Percentiles rank a stretch among this genome's conserved stretches.
phyloP scores from a whole-genome alignment of 2,797 vertebrate genomes.

The Trachops cirrhosus region DNA sequence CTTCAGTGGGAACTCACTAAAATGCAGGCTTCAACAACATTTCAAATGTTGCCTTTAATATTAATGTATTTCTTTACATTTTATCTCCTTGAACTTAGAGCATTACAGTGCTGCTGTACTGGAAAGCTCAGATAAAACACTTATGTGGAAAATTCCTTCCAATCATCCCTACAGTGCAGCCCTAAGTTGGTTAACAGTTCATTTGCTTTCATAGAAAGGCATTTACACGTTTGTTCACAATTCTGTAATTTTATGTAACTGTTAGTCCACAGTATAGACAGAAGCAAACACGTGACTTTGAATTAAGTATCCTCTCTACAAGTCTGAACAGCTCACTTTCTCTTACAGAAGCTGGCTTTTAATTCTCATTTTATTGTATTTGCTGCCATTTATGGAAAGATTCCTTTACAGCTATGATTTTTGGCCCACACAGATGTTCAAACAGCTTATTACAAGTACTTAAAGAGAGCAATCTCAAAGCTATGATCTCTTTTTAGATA shows the following conservation, averaged over 20 bases:
- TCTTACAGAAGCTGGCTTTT: slow-evolving; percentile 77
- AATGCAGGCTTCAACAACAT: neutral
- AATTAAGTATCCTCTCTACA: slow-evolving; percentile 69
- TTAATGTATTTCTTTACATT: neutral
- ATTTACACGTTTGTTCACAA: slow-evolving; percentile 72
- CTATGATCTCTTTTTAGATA: neutral
- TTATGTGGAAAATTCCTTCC: slow-evolving; percentile 68
- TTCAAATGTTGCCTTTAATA: neutral
- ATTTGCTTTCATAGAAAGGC: slow-evolving; percentile 66
- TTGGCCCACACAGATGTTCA: slow-evolving; percentile 77
- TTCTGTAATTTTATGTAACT: slow-evolving; percentile 76
- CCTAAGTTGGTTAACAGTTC: slow-evolving; percentile 53
- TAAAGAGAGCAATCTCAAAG: slow-evolving; percentile 70
- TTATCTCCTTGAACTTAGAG: neutral
- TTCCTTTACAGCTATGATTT: slow-evolving; percentile 78
- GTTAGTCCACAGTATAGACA: slow-evolving; percentile 77
- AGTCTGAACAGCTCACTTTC: slow-evolving; percentile 81
- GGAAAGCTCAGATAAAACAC: slow-evolving; percentile 66
- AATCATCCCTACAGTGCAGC: slow-evolving; percentile 62
- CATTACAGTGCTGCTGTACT: slow-evolving; percentile 8
- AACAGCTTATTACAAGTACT: slow-evolving; percentile 76
- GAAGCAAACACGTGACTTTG: slow-evolving; percentile 75
- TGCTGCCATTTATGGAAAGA: slow-evolving; percentile 78
- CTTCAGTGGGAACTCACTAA: slow-evolving; percentile 16
- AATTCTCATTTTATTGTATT: slow-evolving; percentile 76